Evolutionary conservation across 2,113 vertebrate species (phyloP), one percentile per base, ranked within the genome.

Genomic region (Actinemys pallida): DNA sequence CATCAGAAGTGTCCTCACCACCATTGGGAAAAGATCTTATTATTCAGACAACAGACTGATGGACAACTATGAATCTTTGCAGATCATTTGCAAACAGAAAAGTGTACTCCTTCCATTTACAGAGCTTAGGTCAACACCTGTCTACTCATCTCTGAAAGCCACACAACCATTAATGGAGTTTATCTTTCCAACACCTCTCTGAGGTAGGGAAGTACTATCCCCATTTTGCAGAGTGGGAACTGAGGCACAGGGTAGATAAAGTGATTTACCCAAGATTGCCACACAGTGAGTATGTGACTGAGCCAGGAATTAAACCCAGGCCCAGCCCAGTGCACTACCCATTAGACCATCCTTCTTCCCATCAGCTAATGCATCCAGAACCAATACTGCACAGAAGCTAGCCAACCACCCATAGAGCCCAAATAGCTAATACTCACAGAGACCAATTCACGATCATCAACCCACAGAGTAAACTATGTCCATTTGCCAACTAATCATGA

Each of bases 41-140:
- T 90, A 91, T 93, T 88, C 78, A 94, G 83, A 84, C 69, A 92
- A 49, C 29, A 91, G 86, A 88, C 75, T 84, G 53, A 83, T 49
- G 93, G 92, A 52, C 88, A 96, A 91, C 80, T 94, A 83, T 89
- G 56, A 65, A 90, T 39, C 12, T 27, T 78, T 78, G 7, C 12
- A 47, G 22, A 95, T 78, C 85, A 88, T 45, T 89, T 89, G 25
- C 86, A 95, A 94, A 83, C 45, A 85, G 79, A 35, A 39, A 92
- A 90, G 14, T 45, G 8, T 1, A 6, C 1, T 92, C 89, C 56
- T 79, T 62, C 72, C 56, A 84, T 88, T 81, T 78, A 81, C 10
- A 45, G 1, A 14, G 27, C 25, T 95, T 69, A 57, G 1, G 1
- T 10, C 19, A 39, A 19, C 65, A n/a, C 42, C 75, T 47, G 10